Conservation (phyloP, 2,888 invertebrate genomes). For the Lycia hirtaria region DNA sequence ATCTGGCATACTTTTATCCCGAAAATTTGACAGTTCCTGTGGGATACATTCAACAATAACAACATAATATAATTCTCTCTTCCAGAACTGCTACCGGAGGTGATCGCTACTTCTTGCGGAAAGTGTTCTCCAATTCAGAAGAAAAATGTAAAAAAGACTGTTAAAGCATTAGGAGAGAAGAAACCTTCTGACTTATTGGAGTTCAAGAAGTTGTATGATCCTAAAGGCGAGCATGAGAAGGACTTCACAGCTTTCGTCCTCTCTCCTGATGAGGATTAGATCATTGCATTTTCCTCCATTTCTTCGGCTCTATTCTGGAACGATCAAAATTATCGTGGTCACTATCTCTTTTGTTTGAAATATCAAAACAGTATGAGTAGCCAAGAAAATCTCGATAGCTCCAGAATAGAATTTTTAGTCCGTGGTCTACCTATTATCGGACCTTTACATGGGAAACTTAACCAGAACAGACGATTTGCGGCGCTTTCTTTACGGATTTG, state of each 20-base stretch:
- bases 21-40: too few relatives aligned
- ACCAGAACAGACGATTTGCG: not conserved
- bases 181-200: constrained; percentile 59
- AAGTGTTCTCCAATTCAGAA: constrained; percentile 69
- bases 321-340: too few relatives aligned
- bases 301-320: not conserved
- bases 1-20: too few relatives aligned
- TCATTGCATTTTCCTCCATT: not conserved
- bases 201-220: constrained; percentile 68
- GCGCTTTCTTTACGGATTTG: constrained; percentile 2
- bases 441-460: not conserved
- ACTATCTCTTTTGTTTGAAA: too few relatives aligned
- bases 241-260: constrained; percentile 62
- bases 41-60: too few relatives aligned
- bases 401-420: too few relatives aligned
- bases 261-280: constrained; percentile 30
- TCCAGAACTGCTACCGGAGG: constrained; percentile 71
- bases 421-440: too few relatives aligned
- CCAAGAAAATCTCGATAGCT: too few relatives aligned
- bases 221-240: constrained; percentile 64
- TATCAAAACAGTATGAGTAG: too few relatives aligned
- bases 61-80: too few relatives aligned
- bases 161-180: constrained; percentile 62
- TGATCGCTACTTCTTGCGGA: constrained; percentile 66
- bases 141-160: constrained; percentile 59